phyloP scores from a whole-genome alignment of 2,888 invertebrate species.

The Synanthedon formicaeformis region DNA sequence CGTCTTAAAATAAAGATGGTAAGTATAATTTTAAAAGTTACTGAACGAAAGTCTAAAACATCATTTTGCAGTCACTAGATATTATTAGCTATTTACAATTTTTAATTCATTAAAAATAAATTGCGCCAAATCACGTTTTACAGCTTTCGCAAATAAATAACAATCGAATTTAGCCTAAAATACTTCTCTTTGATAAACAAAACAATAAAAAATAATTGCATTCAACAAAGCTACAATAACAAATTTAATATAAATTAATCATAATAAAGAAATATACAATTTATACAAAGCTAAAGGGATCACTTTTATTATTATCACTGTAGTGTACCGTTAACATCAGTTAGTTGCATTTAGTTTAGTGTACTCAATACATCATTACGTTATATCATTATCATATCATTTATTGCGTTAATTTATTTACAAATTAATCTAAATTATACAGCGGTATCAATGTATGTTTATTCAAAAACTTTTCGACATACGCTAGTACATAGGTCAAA shows the following conservation, averaged over 20 bases:
- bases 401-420: constrained; percentile 30
- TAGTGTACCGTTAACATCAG: constrained; percentile 31
- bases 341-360: constrained; percentile 16
- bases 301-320: constrained; percentile 61
- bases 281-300: constrained; percentile 64
- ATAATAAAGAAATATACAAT: constrained; percentile 64
- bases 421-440: constrained; percentile 11
- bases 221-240: constrained; percentile 70
- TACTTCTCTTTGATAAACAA: constrained; percentile 67
- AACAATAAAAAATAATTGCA: constrained; percentile 71
- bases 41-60: constrained; percentile 58
- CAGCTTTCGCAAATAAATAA: constrained; percentile 67
- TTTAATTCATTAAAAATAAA: constrained; percentile 38
- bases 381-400: constrained; percentile 14
- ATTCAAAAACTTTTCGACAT: not conserved
- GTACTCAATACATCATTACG: constrained; percentile 3
- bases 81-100: constrained; percentile 45
- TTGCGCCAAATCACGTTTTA: constrained; percentile 60
- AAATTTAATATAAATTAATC: constrained; percentile 70
- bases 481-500: not conserved
- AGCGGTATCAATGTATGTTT: not conserved
- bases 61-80: constrained; percentile 35
- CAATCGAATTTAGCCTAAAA: constrained; percentile 70
- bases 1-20: constrained; percentile 70
- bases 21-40: constrained; percentile 57